A percentile compares a stretch with the other conserved stretches of the same genome.
phyloP scores from a whole-genome alignment of 2,797 vertebrate species.

The Ficedula albicollis region DNA sequence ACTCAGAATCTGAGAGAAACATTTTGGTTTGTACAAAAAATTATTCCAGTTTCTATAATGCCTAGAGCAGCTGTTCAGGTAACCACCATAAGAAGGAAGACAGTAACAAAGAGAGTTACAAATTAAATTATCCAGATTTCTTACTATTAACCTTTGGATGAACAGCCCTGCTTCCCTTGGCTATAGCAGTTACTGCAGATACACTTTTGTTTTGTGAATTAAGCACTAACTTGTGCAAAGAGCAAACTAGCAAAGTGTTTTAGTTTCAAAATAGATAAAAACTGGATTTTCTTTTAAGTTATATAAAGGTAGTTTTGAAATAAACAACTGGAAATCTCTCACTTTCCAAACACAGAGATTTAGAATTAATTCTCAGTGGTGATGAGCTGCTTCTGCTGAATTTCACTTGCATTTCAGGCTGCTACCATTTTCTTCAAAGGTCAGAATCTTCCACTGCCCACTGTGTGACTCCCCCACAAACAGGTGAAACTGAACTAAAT shows the following conservation, averaged over 20 bases:
- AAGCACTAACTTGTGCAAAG: neutral
- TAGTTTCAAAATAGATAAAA: neutral
- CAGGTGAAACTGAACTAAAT: neutral
- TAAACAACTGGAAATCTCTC: neutral
- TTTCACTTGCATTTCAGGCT: neutral
- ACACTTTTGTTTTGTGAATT: neutral
- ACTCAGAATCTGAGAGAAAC: neutral
- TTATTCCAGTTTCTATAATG: neutral
- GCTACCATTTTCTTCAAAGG: neutral
- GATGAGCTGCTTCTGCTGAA: neutral
- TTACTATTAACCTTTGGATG: neutral
- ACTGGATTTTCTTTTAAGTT: rapidly evolving
- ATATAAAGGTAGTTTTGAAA: neutral
- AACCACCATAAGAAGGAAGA: neutral
- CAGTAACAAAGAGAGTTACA: neutral
- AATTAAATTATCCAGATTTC: neutral
- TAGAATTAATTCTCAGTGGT: neutral
- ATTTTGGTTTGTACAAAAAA: neutral
- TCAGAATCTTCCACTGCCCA: neutral
- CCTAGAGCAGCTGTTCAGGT: neutral
- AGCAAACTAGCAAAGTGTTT: neutral
- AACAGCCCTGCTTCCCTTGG: neutral
- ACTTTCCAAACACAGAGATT: neutral
- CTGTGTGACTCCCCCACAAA: neutral
- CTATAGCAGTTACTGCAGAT: neutral